A percentile compares a stretch with the other conserved stretches of the same genome.
Conservation (phyloP, 92 coral and sea anemone species). For the Epizoanthus stellaris region DNA sequence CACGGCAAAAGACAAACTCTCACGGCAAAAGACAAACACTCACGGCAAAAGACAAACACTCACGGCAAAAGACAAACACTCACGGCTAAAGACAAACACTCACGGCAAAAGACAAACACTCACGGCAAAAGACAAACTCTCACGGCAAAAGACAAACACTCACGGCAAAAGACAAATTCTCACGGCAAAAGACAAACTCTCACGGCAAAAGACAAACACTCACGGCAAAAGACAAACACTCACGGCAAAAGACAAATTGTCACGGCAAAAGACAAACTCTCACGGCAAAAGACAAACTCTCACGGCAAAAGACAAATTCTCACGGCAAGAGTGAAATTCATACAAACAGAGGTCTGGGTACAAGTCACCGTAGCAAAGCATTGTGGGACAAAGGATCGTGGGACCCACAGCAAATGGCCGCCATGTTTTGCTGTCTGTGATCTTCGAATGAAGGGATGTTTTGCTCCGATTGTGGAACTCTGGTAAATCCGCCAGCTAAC, state of each 20-base stretch:
- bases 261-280: not conserved
- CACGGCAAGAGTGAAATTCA: too few relatives aligned
- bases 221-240: not conserved
- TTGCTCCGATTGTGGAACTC: too few relatives aligned
- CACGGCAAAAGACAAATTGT: not conserved
- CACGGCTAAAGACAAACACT: not conserved
- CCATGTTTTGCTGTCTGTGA: too few relatives aligned
- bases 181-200: not conserved
- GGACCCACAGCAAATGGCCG: too few relatives aligned
- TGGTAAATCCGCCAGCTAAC: too few relatives aligned
- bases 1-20: too few relatives aligned
- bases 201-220: not conserved
- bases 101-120: not conserved
- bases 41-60: not conserved
- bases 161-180: slow-evolving; percentile 3
- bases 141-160: slow-evolving; percentile 1
- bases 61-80: not conserved
- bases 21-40: slow-evolving; percentile 1
- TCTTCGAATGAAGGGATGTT: too few relatives aligned
- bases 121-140: not conserved
- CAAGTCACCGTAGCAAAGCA: too few relatives aligned
- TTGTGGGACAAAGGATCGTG: too few relatives aligned
- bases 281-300: slow-evolving; percentile 3
- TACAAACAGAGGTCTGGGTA: too few relatives aligned
- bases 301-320: slow-evolving; percentile 3